Evolutionary conservation across 2,888 invertebrate genomes (phyloP), one percentile per base, ranked within the genome.

Genomic region (Pseudeuparius sepicola): DNA sequence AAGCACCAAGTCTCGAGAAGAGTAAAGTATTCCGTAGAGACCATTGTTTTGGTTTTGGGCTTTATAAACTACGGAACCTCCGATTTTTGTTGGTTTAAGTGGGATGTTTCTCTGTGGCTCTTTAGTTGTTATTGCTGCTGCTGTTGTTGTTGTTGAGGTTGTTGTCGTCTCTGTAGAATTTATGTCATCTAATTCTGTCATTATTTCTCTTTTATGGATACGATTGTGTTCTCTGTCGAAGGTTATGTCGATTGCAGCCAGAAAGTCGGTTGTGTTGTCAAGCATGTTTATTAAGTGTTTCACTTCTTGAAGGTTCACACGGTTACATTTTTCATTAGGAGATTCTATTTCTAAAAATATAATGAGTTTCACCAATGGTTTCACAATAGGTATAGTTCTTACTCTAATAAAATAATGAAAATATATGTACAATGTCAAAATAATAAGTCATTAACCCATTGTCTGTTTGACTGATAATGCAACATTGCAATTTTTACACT

Each of bases 51-150:
- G 41, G 13, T 44, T 46, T 33, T 45, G 36, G 37, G 52, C 43
- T 40, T 40, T 51, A 37, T 59, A 61, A 4, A 59, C 44, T 3
- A 59, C 53, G 6, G 57, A 48, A n/a, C 43, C 54, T 34, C 35
- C 39, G 5, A 31, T 29, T 12, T 18, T 28, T 11, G 35, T n/a
- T 31, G n/a, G n/a, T n/a, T n/a, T n/a, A 40, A 32, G 4, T 41
- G 34, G 20, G 41, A 34, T 36, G 43, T 41, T 14, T 17, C 25
- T 20, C 35, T n/a, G n/a, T n/a, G n/a, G n/a, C n/a, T n/a, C n/a
- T n/a, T n/a, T n/a, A n/a, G n/a, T n/a, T n/a, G n/a, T n/a, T n/a
- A n/a, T n/a, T n/a, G n/a, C n/a, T n/a, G n/a, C n/a, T n/a, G n/a
- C n/a, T n/a, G n/a, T n/a, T n/a, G n/a, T n/a, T n/a, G n/a, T n/a